Base-by-base conservation (phyloP, 2,113 vertebrate species). In the Forbesichthys papilliferus region DNA sequence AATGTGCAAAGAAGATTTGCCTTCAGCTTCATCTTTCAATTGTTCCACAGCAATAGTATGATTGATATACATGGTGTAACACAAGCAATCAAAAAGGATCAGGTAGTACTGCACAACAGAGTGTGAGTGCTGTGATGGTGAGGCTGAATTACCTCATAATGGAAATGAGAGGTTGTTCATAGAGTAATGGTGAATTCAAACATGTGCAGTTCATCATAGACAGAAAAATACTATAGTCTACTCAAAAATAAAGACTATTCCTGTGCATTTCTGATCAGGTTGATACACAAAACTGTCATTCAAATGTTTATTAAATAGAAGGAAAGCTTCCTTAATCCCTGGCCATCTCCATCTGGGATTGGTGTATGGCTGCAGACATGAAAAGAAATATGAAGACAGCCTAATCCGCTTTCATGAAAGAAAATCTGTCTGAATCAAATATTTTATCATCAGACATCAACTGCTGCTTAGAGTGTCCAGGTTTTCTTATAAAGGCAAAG, bases 301-400 rank as follows among this genome's bases (percentile, higher is more conserved):
- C 76, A 76, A 80, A 85, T 87, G 83, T 92, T 92, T 91, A 92
- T 90, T 89, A 93, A 92, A 91, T 83, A 84, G 82, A 88, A 79
- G 84, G 81, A 89, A 91, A 92, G 91, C 91, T 88, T 85, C 82
- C 75, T 73, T 92, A 93, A 92, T 92, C 92, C 87, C 27, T 11
- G 56, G 56, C 75, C 33, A 47, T 75, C 81, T 90, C 88, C 90
- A 90, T 92, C 92, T 92, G 88, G 81, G 75, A 56, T 59, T 64
- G 57, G 76, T 69, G 80, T 68, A 65, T 68, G 42, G 51, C 63
- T 67, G 61, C 69, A 68, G 73, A 84, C 68, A 68, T 68, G 72
- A 49, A 64, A 65, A 63, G 67, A 78, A 84, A 88, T 77, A 88
- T 80, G 80, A 79, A 55, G 61, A 71, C 27, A 27, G 27, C 27